A percentile compares a stretch with the other conserved stretches of the same genome.
Conservation (phyloP, 2,888 invertebrate genomes). For the Smittia aterrima region DNA sequence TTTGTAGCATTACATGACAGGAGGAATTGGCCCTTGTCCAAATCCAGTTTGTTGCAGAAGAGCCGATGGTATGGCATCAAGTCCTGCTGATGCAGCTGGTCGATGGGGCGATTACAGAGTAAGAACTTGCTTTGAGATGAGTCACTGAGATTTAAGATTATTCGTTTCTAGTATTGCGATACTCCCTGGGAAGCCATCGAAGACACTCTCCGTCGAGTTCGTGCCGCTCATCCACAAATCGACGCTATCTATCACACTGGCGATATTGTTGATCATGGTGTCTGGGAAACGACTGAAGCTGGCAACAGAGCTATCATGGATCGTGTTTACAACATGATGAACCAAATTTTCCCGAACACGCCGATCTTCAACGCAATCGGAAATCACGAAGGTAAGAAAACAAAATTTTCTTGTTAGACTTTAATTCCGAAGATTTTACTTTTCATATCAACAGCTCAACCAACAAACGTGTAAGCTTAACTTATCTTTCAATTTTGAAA, state of each 20-base stretch:
- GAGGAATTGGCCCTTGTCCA: conserved; percentile 67
- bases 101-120: conserved; percentile 72
- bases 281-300: conserved; percentile 77
- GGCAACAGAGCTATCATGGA: conserved; percentile 62
- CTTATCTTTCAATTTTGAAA: no score
- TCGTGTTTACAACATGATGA: conserved; percentile 57
- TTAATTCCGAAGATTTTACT: no score
- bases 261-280: conserved; percentile 79
- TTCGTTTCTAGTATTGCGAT: conserved; percentile 62
- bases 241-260: conserved; percentile 79
- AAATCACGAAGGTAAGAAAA: conserved; percentile 69
- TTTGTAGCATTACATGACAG: conserved; percentile 64
- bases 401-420: no score
- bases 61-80: conserved; percentile 53
- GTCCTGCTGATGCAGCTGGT: conserved; percentile 58
- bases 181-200: conserved; percentile 67
- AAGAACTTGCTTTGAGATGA: conserved; percentile 59
- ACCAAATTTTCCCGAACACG: conserved; percentile 60
- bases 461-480: conserved; percentile 23
- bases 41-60: conserved; percentile 76
- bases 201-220: conserved; percentile 64
- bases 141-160: no score
- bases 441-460: conserved; percentile 6
- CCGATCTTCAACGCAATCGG: conserved; percentile 70
- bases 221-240: conserved; percentile 59